phyloP scores from a whole-genome alignment of 2,888 invertebrate genomes.

The Hemistola chrysoprasaria region DNA sequence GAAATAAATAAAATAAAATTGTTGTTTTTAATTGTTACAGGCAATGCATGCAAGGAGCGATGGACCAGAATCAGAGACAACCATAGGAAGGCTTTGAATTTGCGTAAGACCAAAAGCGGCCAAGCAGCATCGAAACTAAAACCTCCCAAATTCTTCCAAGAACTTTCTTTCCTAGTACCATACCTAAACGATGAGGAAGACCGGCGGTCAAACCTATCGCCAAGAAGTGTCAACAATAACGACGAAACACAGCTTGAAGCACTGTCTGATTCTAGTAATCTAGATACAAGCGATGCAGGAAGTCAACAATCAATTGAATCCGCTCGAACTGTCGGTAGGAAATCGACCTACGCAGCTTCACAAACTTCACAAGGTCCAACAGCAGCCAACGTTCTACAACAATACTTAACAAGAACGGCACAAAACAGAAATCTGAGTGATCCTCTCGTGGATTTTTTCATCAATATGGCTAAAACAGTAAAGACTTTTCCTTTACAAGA shows the following conservation, averaged over 20 bases:
- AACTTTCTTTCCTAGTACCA: background rate
- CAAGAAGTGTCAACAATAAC: background rate
- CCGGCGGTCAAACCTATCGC: background rate
- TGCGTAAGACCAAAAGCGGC: slow-evolving; percentile 29
- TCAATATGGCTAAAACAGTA: slow-evolving; percentile 19
- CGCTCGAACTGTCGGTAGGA: slow-evolving; percentile 1
- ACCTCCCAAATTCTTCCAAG: slow-evolving; percentile 26
- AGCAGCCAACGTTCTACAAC: background rate
- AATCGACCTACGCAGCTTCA: slow-evolving; percentile 1
- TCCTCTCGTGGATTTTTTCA: background rate
- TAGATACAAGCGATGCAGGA: background rate
- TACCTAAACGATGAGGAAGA: slow-evolving; percentile 1
- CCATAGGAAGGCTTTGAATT: slow-evolving; percentile 16
- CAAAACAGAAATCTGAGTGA: slow-evolving; percentile 1
- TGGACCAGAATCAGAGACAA: background rate
- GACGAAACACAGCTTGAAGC: slow-evolving; percentile 1
- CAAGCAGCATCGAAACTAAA: slow-evolving; percentile 29
- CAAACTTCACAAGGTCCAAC: background rate
- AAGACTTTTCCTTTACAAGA: slow-evolving; percentile 21
- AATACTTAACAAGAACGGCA: slow-evolving; percentile 2
- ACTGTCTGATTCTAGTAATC: background rate
- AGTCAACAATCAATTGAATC: slow-evolving; percentile 1
- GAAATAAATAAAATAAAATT: slow-evolving; percentile 23
- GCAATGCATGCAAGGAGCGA: slow-evolving; percentile 1
- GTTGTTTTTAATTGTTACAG: background rate